Base-by-base conservation (phyloP, 2,888 invertebrate genomes). In the Drosophila conformis region DNA sequence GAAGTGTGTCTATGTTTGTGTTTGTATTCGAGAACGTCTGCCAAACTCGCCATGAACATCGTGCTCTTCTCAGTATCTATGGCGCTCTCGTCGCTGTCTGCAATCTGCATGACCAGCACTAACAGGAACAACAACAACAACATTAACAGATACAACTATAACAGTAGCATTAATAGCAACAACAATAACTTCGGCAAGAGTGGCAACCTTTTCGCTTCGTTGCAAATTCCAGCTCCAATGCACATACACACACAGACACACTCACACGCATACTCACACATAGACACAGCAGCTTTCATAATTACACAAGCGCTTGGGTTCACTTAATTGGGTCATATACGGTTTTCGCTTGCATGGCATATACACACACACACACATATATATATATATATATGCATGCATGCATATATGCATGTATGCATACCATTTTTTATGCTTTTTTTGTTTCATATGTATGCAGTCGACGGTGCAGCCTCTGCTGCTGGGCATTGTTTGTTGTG, bases 261-360 rank as follows among this genome's bases (percentile, higher is more conserved):
- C 33, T 67, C 40, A 65, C 57, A 61, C 36, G 62, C 21, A 48
- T 56, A 68, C 33, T 67, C 57, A 65, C 31, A 74, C 38, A 69
- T 31, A 46, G 46, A 21, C 46, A 21, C 46, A 46, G 36, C 63
- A 73, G 84, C 89, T 87, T 89, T 85, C 87, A 85, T 85, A 89
- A 85, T 89, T 87, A 89, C 87, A 85, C 82, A 80, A 82, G 77
- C 78, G 78, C 81, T 82, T 81, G 78, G 87, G 82, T 85, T 90
- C 82, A 89, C 82, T 91, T 89, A 91, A 91, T 90, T 91, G 84
- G 92, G 91, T 91, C 91, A 91, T 82, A 78, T 88, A 86, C 85
- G 80, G 83, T 83, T 86, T 86, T 88, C 76, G 85, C 80, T 85
- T 82, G 79, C 81, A 76, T 65, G 65, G 63, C 65, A 61, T 51